phyloP scores from a whole-genome alignment of 2,888 invertebrate genomes.

The Synergus itoensis region DNA sequence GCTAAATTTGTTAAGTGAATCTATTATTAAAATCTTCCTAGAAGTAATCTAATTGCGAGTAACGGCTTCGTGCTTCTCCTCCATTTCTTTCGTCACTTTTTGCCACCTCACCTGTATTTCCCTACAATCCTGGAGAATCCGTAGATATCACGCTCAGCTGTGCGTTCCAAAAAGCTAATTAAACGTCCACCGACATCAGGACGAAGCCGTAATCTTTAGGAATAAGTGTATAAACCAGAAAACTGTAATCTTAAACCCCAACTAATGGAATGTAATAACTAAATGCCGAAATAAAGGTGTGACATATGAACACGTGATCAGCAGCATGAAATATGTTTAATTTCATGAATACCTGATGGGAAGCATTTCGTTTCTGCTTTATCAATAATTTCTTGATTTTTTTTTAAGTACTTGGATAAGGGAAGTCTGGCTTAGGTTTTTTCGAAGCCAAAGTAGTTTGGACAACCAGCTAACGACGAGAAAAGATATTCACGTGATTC shows the following conservation, averaged over 20 bases:
- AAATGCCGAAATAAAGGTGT: no score
- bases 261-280: no score
- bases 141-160: not conserved
- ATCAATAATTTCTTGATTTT: not conserved
- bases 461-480: constrained; percentile 56
- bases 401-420: not conserved
- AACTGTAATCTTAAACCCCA: not conserved
- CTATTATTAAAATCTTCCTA: not conserved
- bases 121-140: not conserved
- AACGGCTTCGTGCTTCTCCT: not conserved
- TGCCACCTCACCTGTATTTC: not conserved
- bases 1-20: not conserved
- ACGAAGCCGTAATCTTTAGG: not conserved
- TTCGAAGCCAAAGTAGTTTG: not conserved
- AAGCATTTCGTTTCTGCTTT: not conserved
- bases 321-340: not conserved
- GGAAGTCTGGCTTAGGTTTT: constrained; percentile 19
- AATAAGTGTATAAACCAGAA: not conserved
- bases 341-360: not conserved
- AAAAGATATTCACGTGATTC: constrained; percentile 63
- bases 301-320: not conserved
- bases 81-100: not conserved
- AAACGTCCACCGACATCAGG: not conserved
- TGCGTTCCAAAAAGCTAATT: constrained; percentile 1
- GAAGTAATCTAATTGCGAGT: not conserved